These are phyloP conservation scores for Dunckerocampus dactyliophorus DNA, from an alignment of 2,113 vertebrate species.

Conservation along the genomic window DNA sequence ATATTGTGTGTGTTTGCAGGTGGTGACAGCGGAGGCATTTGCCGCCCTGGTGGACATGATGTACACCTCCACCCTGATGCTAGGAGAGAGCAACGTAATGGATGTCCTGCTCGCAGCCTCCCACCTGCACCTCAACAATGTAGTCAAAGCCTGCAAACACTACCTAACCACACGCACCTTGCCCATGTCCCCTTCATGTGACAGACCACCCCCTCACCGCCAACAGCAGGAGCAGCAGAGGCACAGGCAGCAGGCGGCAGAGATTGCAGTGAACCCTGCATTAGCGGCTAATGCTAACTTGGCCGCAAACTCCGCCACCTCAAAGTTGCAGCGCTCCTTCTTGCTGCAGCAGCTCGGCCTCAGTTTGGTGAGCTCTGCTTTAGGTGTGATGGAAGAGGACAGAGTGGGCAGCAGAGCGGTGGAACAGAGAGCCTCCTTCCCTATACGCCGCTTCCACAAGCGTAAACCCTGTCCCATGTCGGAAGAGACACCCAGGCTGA, in stretches of 20 bases:
- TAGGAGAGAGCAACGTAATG: conserved; percentile 98
- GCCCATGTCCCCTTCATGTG: conserved; percentile 83
- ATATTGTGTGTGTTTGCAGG: conserved; percentile 37
- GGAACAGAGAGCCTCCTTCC: conserved; percentile 83
- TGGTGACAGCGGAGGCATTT: conserved; percentile 95
- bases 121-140: conserved; percentile 92
- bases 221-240: conserved; percentile 64
- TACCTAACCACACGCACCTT: conserved; percentile 92
- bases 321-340: conserved; percentile 89
- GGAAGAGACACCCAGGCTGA: conserved; percentile 83
- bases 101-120: conserved; percentile 93
- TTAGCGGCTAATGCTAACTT: conserved; percentile 43
- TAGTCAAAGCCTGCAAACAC: conserved; percentile 97
- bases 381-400: conserved; percentile 70
- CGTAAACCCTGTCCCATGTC: conserved; percentile 82
- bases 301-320: conserved; percentile 40
- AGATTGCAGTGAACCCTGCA: conserved; percentile 39
- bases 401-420: conserved; percentile 53
- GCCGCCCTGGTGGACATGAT: conserved; percentile 97
- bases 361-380: conserved; percentile 89
- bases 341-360: conserved; percentile 94
- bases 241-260: conserved; percentile 69
- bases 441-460: conserved; percentile 87
- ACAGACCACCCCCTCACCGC: conserved; percentile 55
- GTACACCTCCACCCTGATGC: conserved; percentile 96